A percentile compares a stretch with the other conserved stretches of the same genome.
Evolutionary conservation across 1,140 invertebrate species (phyloP).

Genomic region (Schlechtendalia chinensis): DNA sequence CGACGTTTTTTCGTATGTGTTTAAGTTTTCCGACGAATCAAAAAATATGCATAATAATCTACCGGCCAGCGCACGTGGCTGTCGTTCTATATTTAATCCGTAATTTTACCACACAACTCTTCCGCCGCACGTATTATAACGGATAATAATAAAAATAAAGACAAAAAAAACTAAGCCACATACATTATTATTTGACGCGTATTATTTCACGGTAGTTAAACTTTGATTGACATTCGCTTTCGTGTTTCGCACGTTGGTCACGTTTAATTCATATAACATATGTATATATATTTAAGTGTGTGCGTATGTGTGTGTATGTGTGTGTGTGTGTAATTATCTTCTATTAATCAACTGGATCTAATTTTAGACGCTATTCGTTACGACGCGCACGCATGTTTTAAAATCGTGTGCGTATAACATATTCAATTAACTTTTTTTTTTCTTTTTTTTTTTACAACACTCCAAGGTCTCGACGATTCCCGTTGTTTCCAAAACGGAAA

Average conservation of each 20-base stretch:
- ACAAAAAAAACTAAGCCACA: neutral
- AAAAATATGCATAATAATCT: no score
- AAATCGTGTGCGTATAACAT: neutral
- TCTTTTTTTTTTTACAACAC: neutral
- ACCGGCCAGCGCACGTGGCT: no score
- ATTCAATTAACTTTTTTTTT: neutral
- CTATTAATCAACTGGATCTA: constrained; percentile 20
- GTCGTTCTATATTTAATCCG: no score
- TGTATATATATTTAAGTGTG: no score
- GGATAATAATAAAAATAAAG: neutral
- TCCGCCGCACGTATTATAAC: no score
- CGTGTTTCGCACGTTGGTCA: neutral
- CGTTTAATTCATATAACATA: neutral
- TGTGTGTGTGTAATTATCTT: neutral
- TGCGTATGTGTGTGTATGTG: neutral
- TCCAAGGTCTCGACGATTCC: no score
- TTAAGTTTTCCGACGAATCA: no score
- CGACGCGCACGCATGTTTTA: neutral
- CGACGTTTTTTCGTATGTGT: no score
- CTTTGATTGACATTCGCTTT: constrained; percentile 33
- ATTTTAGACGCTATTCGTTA: constrained; percentile 6
- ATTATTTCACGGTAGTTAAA: constrained; percentile 38
- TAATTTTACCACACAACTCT: no score
- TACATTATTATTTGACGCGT: neutral
- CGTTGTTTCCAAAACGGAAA: no score